Evolutionary conservation across 2,888 invertebrate genomes (phyloP), one percentile per base, ranked within the genome.

Genomic region (Plusia festucae): DNA sequence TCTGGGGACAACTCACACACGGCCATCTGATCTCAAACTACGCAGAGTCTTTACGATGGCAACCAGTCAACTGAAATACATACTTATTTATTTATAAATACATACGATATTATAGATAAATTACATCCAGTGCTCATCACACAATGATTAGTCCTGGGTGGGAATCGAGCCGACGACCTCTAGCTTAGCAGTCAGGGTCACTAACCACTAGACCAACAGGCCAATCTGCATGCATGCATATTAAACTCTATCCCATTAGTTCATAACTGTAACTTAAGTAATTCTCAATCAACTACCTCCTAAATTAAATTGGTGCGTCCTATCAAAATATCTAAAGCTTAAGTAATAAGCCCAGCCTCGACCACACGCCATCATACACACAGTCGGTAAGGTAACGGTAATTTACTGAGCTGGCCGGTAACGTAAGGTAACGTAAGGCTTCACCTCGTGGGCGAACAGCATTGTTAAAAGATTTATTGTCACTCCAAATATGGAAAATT

Each of bases 391-490:
- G 40, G 40, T 66, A 76, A 76, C 78, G 73, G 73, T 72, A 67
- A 34, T 54, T 58, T 59, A 69, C 60, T 63, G 34, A 15, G 34
- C 44, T 30, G 8, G 30, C 24, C 27, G 53, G 52, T 49, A 65
- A 53, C 51, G 18, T 51, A 56, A 53, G 51, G 60, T 54, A n/a
- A 60, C 49, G 58, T 27, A 49, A 44, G 54, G 27, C 56, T 22
- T 11, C 15, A 18, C 59, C 18, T 30, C 68, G 77, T 79, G 79
- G 78, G 78, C 69, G 68, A 60, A 59, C 58, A 16, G 22, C 68
- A 63, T 70, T 72, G 72, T 69, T 65, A 59, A 44, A 11, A 53
- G 64, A 73, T 70, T 70, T 68, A 78, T 73, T 24, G 32, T 75
- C 15, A 54, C 24, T 66, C 53, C 24, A n/a, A 49, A 69, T 59